A percentile compares a stretch with the other conserved stretches of the same genome.
Evolutionary conservation across 2,113 vertebrate species (phyloP).

Genomic region (Lipophrys pholis): DNA sequence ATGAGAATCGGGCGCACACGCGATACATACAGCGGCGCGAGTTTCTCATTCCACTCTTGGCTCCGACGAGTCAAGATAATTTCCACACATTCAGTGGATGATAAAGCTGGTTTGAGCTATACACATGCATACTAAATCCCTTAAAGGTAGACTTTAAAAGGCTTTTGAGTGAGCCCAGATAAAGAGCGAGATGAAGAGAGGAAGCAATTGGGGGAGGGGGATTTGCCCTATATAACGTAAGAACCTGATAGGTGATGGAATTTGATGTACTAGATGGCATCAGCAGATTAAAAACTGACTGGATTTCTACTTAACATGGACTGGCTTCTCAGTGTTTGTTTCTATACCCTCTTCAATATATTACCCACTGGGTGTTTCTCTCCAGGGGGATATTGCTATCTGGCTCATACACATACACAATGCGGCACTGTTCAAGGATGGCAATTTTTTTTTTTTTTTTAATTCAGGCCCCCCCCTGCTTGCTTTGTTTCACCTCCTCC

Average conservation of each 20-base stretch:
- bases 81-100: neutral
- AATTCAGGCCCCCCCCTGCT: slow-evolving; percentile 33
- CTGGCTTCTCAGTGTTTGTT: slow-evolving; percentile 36
- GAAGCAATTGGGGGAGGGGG: neutral
- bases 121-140: slow-evolving; percentile 1
- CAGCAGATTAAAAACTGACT: slow-evolving; percentile 60
- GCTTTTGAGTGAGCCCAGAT: slow-evolving; percentile 23
- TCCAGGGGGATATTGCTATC: slow-evolving; percentile 16
- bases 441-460: slow-evolving; percentile 37
- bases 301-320: slow-evolving; percentile 48
- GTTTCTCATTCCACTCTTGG: neutral
- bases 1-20: neutral
- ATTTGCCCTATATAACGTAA: slow-evolving; percentile 48
- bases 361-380: slow-evolving; percentile 38
- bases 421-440: slow-evolving; percentile 47
- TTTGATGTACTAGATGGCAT: slow-evolving; percentile 38
- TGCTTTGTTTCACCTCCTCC: slow-evolving; percentile 18
- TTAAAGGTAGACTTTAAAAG: slow-evolving; percentile 16
- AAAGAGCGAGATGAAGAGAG: slow-evolving; percentile 5
- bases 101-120: neutral
- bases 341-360: slow-evolving; percentile 33
- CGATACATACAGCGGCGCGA: neutral
- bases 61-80: neutral
- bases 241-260: slow-evolving; percentile 41
- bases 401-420: slow-evolving; percentile 3